Percentiles rank a stretch among this genome's conserved stretches.
Conservation (phyloP, 2,797 vertebrate species). For the Crocidura indochinensis region DNA sequence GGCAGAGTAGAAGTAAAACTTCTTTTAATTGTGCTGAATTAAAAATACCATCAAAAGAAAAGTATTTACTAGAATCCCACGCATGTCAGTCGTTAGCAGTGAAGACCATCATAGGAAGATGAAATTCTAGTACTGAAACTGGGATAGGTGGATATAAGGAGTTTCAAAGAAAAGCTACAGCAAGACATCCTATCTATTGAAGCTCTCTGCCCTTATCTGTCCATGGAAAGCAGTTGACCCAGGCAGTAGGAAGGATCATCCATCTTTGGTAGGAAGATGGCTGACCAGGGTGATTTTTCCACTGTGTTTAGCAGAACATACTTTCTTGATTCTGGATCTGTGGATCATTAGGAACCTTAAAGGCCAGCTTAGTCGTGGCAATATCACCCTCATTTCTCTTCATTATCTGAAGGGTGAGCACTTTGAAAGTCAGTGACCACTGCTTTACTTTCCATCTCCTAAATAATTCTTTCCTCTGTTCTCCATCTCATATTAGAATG, state of each 20-base stretch:
- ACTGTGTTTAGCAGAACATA: background rate
- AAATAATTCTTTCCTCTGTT: background rate
- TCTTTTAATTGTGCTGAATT: constrained; percentile 12
- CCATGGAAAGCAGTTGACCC: background rate
- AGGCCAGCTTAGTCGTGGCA: background rate
- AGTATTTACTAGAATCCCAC: background rate
- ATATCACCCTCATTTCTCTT: background rate
- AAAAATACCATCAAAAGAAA: constrained; percentile 24
- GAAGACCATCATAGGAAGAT: background rate
- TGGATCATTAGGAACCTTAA: background rate
- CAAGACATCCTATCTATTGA: background rate
- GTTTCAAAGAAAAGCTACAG: background rate
- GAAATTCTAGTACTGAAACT: background rate
- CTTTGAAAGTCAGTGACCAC: background rate
- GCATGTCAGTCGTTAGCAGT: background rate
- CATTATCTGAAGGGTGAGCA: background rate
- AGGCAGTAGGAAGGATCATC: rapidly evolving
- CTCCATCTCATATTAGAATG: background rate
- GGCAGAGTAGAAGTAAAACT: background rate
- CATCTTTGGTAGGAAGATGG: background rate
- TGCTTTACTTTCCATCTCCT: background rate
- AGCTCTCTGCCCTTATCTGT: background rate
- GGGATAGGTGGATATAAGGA: background rate
- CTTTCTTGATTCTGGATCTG: background rate
- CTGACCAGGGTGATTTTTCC: background rate